Conservation (phyloP, 2,888 invertebrate species). For the Hoplodrina ambigua region DNA sequence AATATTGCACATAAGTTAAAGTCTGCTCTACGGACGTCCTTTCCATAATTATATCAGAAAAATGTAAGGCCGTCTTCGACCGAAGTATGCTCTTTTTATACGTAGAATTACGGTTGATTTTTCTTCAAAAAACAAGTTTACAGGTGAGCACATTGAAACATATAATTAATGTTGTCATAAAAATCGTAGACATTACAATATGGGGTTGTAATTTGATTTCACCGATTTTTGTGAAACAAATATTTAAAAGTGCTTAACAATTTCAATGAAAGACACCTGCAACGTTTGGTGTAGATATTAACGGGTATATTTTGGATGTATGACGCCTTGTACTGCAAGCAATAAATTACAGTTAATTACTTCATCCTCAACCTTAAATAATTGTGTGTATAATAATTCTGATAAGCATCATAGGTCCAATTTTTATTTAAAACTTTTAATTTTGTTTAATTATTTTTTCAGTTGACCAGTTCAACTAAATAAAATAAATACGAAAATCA, state of each 20-base stretch:
- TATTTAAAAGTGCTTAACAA: constrained; percentile 22
- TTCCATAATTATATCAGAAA: constrained; percentile 69
- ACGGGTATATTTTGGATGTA: constrained; percentile 27
- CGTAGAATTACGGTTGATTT: constrained; percentile 63
- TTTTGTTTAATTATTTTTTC: too few species aligned
- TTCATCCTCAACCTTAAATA: constrained; percentile 22
- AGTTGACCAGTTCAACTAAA: too few species aligned
- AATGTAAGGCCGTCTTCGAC: constrained; percentile 63
- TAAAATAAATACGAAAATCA: too few species aligned
- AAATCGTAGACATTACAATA: constrained; percentile 57
- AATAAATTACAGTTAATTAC: constrained; percentile 21
- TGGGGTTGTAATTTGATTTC: constrained; percentile 44
- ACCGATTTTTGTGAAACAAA: constrained; percentile 41
- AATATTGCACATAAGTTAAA: neutral
- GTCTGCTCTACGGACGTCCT: constrained; percentile 58
- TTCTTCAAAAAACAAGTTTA: constrained; percentile 56
- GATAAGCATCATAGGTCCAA: neutral
- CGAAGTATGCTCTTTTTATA: constrained; percentile 65
- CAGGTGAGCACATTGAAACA: constrained; percentile 55
- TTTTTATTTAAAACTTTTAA: neutral
- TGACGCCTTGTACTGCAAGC: neutral
- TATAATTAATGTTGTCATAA: constrained; percentile 62
- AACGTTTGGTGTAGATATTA: constrained; percentile 12
- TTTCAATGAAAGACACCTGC: constrained; percentile 39
- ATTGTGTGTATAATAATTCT: constrained; percentile 1